Base-by-base conservation (phyloP, 2,113 vertebrate genomes). In the Alosa alosa region DNA sequence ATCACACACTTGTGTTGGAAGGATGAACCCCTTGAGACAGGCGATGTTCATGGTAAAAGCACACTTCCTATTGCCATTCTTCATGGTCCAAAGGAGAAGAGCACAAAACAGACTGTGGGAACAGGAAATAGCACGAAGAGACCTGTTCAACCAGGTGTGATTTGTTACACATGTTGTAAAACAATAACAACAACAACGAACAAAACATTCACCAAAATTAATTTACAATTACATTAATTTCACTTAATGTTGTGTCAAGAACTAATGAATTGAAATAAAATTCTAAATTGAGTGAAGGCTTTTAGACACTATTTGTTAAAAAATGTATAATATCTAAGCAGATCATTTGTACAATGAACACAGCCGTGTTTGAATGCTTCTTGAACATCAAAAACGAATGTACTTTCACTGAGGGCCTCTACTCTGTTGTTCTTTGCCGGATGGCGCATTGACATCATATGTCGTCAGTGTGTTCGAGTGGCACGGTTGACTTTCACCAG, bases 1-100 rank as follows among this genome's bases (percentile, higher is more conserved):
- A 85, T 92, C 89, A 87, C 92, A 93, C 83, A 45, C 86, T 85
- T 82, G 88, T 90, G 91, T 90, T 88, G 86, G 82, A 89, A 86
- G 90, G 91, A 90, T 86, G 86, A 87, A 88, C 86, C 87, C 91
- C 91, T 92, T 5, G 91, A 93, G 92, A 92, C 92, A 92, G 89
- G 57, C 13, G 5, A 41, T 31, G 64, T 83, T 82, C 55, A 47
- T 86, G 57, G 72, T 78, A 78, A 78, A 78, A 39, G 72, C 72
- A 39, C 72, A 78, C 64, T 78, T 78, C 72, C 72, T 78, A 6
- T 17, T 78, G 72, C 72, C 36, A 78, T 78, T 78, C 36, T 78
- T 78, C 25, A 78, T 78, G 72, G 72, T 36, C 31, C 36, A 78
- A 36, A 78, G 72, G 72, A 78, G 72, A 78, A 17, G 13, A 36